Base-by-base conservation (phyloP, 2,113 vertebrate genomes). In the Mus spicilegus region DNA sequence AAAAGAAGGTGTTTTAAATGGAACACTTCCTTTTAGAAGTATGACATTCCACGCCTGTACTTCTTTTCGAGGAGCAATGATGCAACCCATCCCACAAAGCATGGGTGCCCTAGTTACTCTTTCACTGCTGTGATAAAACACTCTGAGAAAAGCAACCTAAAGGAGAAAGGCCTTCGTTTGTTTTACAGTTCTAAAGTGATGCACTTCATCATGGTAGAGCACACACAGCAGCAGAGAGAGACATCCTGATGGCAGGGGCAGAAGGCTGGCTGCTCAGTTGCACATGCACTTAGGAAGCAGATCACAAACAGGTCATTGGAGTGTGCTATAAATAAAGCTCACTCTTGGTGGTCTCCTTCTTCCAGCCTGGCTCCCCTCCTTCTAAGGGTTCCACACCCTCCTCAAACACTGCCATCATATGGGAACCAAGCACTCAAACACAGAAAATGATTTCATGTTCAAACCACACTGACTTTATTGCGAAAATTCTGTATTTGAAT, bases 1-100 rank as follows among this genome's bases (percentile, higher is more conserved):
- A 90, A 56, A 24, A 54, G 24, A 77, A 84, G 3, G 6, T 58
- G 36, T 89, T 93, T 96, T 85, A 95, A 95, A 36, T 24, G 4
- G 30, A 20, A 36, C 7, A 26, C 20, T 77, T 84, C 16, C 8
- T 90, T 90, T 92, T 49, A 51, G 54, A 97, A 90, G 87, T 30
- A 63, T 0, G 77, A 11, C 3, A 61, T 2, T 87, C 22, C 73
- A 19, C 39, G 42, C 81, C 30, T 36, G 49, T 24, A 56, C 63
- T 84, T 42, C 33, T 88, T 0, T 33, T 73, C 20, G 49, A 73
- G 91, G 24, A 84, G 4, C 13, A 81, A 36, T 91, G 22, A 76
- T 89, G 36, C 69, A 94, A 42, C 4, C 24, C n/a, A 90, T 36
- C 7, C 54, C 95, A 28, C 0, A 1, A 85, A 49, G 1, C 16